Percentiles rank a stretch among this genome's conserved stretches.
phyloP scores from a whole-genome alignment of 2,113 vertebrate species.

The Sclerurus mexicanus region DNA sequence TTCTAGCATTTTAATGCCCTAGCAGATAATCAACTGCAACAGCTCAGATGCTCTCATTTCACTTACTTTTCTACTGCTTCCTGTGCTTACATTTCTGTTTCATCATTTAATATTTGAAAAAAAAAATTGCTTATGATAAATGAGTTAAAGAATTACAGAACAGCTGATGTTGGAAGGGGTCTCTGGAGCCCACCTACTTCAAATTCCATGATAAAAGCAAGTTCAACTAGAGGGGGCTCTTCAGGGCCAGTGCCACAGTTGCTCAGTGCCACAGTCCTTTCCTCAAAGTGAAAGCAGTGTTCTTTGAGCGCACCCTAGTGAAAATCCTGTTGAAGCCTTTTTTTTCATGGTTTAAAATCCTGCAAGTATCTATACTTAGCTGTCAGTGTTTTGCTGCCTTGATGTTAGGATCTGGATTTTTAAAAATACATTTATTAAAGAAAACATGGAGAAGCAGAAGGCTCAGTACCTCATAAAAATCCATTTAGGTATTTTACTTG shows the following conservation, averaged over 20 bases:
- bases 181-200: not conserved
- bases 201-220: not conserved
- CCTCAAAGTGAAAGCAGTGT: not conserved
- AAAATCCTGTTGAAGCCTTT: not conserved
- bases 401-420: not conserved
- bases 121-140: not conserved
- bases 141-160: not conserved
- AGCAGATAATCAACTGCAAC: not conserved
- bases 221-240: not conserved
- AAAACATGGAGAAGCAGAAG: not conserved
- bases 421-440: not conserved
- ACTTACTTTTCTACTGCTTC: not conserved
- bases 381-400: not conserved
- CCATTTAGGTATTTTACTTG: not conserved
- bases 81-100: not conserved
- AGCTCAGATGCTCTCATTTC: not conserved
- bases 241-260: not conserved
- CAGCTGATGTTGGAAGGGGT: not conserved
- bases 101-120: not conserved
- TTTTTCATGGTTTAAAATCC: not conserved
- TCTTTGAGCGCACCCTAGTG: slow-evolving; percentile 24
- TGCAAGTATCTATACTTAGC: not conserved
- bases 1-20: not conserved
- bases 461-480: not conserved
- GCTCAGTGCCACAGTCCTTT: fast-evolving